phyloP scores from a whole-genome alignment of 2,888 invertebrate genomes.

The Actias luna region DNA sequence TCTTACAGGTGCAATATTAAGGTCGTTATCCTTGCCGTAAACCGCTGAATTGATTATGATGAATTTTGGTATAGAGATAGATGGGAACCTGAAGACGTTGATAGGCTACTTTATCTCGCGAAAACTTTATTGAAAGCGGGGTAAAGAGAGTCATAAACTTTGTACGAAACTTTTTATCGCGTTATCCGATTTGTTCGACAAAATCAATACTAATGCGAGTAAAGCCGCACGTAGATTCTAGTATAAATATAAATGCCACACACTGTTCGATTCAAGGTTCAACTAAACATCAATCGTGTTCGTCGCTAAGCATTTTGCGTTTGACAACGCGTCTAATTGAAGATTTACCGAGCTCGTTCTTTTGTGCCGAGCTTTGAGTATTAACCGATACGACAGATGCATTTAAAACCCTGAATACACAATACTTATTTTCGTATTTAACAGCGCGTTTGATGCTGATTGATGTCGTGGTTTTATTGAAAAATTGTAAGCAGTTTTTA shows the following conservation, averaged over 20 bases:
- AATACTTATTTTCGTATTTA: constrained; percentile 33
- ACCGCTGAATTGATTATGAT: no score
- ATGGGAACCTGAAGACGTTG: no score
- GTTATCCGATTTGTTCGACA: neutral
- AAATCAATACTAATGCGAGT: no score
- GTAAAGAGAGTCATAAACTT: no score
- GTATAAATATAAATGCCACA: no score
- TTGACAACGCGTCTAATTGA: neutral
- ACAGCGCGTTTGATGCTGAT: constrained; percentile 37
- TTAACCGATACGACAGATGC: constrained; percentile 6
- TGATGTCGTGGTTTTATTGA: constrained; percentile 36
- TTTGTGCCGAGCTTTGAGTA: neutral
- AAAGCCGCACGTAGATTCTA: no score
- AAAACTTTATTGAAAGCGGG: no score
- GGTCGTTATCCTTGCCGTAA: no score
- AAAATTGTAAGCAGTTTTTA: constrained; percentile 13
- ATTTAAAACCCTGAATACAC: constrained; percentile 11
- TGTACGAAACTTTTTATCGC: no score
- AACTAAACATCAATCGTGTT: neutral
- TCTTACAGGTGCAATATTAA: no score
- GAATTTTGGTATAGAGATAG: no score
- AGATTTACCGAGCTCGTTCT: neutral
- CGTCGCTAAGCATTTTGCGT: neutral
- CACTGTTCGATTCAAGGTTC: neutral
- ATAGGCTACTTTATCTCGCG: no score